Evolutionary conservation across 1,140 invertebrate species (phyloP).

Genomic region (Drosophila nigromelanica): DNA sequence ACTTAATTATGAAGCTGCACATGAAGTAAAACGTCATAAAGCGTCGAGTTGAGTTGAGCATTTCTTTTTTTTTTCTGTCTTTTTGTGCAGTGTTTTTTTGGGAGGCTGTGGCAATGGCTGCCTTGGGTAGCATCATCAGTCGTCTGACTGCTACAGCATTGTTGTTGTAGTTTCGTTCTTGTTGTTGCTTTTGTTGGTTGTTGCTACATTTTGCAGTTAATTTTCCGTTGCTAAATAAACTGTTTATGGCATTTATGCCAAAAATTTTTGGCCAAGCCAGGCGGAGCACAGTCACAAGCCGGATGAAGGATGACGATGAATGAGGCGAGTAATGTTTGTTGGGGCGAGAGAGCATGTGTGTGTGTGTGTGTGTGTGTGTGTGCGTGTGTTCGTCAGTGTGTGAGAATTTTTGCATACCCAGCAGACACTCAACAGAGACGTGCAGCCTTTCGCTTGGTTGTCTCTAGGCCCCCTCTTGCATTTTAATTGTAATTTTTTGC

Average conservation of each 20-base stretch:
- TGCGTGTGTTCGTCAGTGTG: conserved; percentile 2
- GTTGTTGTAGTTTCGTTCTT: conserved; percentile 22
- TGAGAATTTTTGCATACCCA: conserved; percentile 62
- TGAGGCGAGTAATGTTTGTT: conserved; percentile 30
- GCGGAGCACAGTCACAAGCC: conserved; percentile 23
- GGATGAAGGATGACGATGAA: conserved; percentile 72
- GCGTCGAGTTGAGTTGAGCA: conserved; percentile 67
- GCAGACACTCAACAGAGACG: conserved; percentile 34
- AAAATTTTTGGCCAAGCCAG: conserved; percentile 71
- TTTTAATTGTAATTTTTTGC: conserved; percentile 69
- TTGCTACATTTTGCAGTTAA: conserved; percentile 76
- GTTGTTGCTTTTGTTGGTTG: conserved; percentile 48
- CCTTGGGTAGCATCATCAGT: conserved; percentile 66
- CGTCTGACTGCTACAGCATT: conserved; percentile 47
- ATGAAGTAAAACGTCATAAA: conserved; percentile 81
- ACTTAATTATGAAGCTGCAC: conserved; percentile 81
- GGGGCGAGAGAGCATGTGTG: not conserved
- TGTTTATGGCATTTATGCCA: conserved; percentile 83
- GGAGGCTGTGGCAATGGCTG: conserved; percentile 30
- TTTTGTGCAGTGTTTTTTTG: conserved; percentile 1
- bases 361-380: conserved; percentile 22
- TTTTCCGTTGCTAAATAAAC: conserved; percentile 82
- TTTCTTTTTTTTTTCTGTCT: not conserved
- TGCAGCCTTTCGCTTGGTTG: conserved; percentile 32
- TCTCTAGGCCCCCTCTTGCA: conserved; percentile 34